These are phyloP conservation scores for Drosophila histrio DNA, from an alignment of 2,888 invertebrate genomes.

Conservation along the genomic window DNA sequence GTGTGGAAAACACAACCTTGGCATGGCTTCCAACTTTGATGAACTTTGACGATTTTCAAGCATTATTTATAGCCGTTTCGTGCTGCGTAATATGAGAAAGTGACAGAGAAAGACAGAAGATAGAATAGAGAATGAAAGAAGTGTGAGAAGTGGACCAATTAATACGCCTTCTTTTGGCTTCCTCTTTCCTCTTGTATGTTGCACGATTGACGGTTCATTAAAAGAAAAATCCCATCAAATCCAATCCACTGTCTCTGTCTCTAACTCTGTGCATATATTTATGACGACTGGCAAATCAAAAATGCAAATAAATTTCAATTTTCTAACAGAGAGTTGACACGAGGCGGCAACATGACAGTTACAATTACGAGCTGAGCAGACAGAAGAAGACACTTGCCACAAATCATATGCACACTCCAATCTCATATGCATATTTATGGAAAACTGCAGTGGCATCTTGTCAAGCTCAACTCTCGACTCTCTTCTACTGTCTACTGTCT, in stretches of 20 bases:
- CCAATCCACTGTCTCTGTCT: not conserved
- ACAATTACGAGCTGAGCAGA: slow-evolving; percentile 58
- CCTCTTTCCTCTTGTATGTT: slow-evolving; percentile 36
- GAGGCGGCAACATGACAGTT: slow-evolving; percentile 76
- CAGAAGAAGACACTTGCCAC: slow-evolving; percentile 49
- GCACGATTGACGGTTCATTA: slow-evolving; percentile 36
- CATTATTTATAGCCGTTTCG: slow-evolving; percentile 47
- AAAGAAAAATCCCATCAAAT: slow-evolving; percentile 37
- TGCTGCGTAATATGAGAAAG: slow-evolving; percentile 33
- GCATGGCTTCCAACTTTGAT: slow-evolving; percentile 63
- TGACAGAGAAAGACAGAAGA: not conserved
- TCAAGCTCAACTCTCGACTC: slow-evolving; percentile 34
- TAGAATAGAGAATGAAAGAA: not conserved
- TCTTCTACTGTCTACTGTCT: not conserved
- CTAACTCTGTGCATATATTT: slow-evolving; percentile 67
- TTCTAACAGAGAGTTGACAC: slow-evolving; percentile 62
- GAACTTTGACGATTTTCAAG: slow-evolving; percentile 49
- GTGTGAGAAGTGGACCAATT: slow-evolving; percentile 51
- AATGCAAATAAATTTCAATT: slow-evolving; percentile 81
- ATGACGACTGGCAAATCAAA: slow-evolving; percentile 74
- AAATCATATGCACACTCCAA: slow-evolving; percentile 56
- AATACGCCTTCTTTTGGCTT: slow-evolving; percentile 64
- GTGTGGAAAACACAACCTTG: slow-evolving; percentile 31
- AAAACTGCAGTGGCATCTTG: slow-evolving; percentile 75
- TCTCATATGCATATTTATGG: slow-evolving; percentile 73